Conservation (phyloP, 1,140 invertebrate genomes). For the Pseudomyrmex cubaensis region DNA sequence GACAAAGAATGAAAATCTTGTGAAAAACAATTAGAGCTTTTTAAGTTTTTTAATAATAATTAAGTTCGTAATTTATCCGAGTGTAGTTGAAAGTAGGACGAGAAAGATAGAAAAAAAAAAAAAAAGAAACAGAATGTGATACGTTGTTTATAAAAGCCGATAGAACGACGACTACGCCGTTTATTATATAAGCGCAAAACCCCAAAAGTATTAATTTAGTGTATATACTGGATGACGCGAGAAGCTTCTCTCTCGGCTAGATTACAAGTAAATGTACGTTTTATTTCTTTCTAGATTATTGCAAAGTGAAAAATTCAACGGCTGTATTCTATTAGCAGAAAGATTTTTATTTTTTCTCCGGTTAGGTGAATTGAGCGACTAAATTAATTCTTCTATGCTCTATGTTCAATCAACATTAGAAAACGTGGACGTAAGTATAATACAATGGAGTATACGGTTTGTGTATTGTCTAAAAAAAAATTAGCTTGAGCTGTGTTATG, state of each 20-base stretch:
- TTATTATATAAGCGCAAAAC: neutral
- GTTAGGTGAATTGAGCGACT: slow-evolving; percentile 2
- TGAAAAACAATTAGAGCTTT: neutral
- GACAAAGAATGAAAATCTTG: neutral
- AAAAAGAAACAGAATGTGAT: neutral
- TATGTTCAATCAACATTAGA: slow-evolving; percentile 25
- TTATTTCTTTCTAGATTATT: slow-evolving; percentile 12
- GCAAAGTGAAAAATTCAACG: slow-evolving; percentile 7
- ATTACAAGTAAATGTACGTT: slow-evolving; percentile 5
- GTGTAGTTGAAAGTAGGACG: neutral
- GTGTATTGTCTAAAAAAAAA: neutral
- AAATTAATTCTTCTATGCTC: neutral
- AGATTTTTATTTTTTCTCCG: slow-evolving; percentile 5
- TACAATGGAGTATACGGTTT: slow-evolving; percentile 24
- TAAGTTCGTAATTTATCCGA: neutral
- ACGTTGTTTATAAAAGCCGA: neutral
- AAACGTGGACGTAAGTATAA: neutral
- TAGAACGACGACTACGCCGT: neutral
- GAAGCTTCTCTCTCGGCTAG: neutral
- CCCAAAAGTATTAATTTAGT: slow-evolving; percentile 19
- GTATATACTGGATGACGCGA: neutral
- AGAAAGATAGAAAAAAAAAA: neutral
- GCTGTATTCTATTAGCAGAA: slow-evolving; percentile 18
- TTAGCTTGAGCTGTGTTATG: slow-evolving; percentile 31
- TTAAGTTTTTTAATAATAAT: neutral